phyloP scores from a whole-genome alignment of 2,113 vertebrate genomes.

The Gadus chalcogrammus region DNA sequence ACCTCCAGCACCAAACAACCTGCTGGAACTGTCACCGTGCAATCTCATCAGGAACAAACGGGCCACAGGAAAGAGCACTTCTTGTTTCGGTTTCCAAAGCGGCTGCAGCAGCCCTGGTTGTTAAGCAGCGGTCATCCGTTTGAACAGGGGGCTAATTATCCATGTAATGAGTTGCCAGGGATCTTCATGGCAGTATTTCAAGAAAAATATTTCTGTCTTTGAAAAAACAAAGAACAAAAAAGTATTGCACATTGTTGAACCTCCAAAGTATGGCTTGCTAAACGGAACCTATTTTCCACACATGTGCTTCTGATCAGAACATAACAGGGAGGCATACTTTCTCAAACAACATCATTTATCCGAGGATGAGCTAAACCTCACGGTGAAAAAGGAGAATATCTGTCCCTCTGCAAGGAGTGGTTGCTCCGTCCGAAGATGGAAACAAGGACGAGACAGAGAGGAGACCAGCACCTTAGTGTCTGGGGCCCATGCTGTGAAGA shows the following conservation, averaged over 20 bases:
- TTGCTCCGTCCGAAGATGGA: conserved; percentile 37
- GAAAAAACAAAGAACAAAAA: conserved; percentile 6
- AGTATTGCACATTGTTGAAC: conserved; percentile 22
- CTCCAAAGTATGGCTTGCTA: conserved; percentile 22
- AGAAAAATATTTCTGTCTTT: conserved; percentile 21
- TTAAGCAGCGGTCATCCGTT: too few relatives aligned
- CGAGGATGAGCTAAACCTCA: conserved; percentile 38
- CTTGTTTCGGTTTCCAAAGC: too few relatives aligned
- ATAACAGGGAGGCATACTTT: conserved; percentile 32
- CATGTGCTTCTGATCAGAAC: conserved; percentile 50
- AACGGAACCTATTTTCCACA: conserved; percentile 24
- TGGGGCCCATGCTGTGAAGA: conserved; percentile 28
- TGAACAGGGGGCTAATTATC: neutral
- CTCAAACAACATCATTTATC: conserved; percentile 45
- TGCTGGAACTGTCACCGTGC: too few relatives aligned
- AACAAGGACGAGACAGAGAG: conserved; percentile 21
- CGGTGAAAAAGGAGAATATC: conserved; percentile 45
- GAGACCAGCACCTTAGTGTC: conserved; percentile 35
- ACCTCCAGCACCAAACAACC: too few relatives aligned
- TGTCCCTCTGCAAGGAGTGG: conserved; percentile 41
- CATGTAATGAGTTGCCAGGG: conserved; percentile 15
- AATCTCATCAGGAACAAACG: too few relatives aligned
- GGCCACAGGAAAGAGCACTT: too few relatives aligned
- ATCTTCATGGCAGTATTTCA: conserved; percentile 14
- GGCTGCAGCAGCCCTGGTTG: too few relatives aligned